Evolutionary conservation across 2,797 vertebrate genomes (phyloP).

Genomic region (Cryptoblepharus egeriae): DNA sequence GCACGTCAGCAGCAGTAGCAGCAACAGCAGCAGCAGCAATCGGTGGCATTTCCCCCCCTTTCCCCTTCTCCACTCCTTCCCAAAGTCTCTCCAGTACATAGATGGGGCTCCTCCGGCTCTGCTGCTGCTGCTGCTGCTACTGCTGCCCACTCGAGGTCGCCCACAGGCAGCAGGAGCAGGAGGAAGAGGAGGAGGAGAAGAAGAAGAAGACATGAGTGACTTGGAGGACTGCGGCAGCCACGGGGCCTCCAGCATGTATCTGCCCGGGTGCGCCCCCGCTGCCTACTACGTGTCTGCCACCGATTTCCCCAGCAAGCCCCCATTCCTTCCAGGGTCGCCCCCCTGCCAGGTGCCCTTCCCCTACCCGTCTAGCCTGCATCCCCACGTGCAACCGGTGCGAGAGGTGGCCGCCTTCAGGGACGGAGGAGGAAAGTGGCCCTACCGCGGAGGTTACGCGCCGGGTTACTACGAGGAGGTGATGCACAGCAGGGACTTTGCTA

Average conservation of each 20-base stretch:
- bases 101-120: constrained; percentile 94
- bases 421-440: constrained; percentile 89
- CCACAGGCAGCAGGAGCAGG: constrained; percentile 17
- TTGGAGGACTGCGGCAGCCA: constrained; percentile 93
- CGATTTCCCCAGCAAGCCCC: constrained; percentile 94
- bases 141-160: constrained; percentile 74
- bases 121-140: constrained; percentile 86
- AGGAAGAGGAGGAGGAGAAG: not conserved
- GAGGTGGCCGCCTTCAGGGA: constrained; percentile 94
- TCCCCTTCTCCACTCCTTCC: constrained; percentile 93
- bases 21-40: constrained; percentile 43
- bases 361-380: constrained; percentile 91
- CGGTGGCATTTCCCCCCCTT: constrained; percentile 96
- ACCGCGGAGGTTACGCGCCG: constrained; percentile 92
- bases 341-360: constrained; percentile 98
- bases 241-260: constrained; percentile 94
- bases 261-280: constrained; percentile 86
- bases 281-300: constrained; percentile 95
- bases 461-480: constrained; percentile 97
- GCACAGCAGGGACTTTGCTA: constrained; percentile 91
- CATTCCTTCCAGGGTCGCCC: constrained; percentile 94
- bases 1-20: constrained; percentile 88
- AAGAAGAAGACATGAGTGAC: constrained; percentile 94
- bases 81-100: constrained; percentile 93
- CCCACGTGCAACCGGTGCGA: constrained; percentile 94